Percentiles rank a stretch among this genome's conserved stretches.
Evolutionary conservation across 2,113 vertebrate species (phyloP).

Genomic region (Burhinus bistriatus): DNA sequence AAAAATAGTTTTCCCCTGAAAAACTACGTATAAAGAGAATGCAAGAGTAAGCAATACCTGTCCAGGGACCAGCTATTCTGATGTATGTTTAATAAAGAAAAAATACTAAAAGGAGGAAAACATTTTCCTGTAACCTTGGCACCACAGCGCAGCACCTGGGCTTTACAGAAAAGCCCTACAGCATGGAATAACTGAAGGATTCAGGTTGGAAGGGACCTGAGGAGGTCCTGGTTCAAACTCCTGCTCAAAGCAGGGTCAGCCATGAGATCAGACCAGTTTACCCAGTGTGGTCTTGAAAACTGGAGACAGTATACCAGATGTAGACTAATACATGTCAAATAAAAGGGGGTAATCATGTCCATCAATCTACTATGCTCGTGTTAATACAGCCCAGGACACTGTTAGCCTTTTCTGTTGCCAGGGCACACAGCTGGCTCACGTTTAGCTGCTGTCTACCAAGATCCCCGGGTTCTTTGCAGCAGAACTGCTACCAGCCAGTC

Average conservation of each 20-base stretch:
- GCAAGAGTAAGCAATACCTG: neutral
- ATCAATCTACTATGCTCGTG: neutral
- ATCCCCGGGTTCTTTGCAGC: neutral
- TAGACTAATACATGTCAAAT: neutral
- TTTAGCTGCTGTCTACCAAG: neutral
- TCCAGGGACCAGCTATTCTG: conserved; percentile 7
- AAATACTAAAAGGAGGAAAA: neutral
- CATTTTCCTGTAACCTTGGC: neutral
- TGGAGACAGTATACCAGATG: neutral
- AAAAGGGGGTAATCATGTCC: neutral
- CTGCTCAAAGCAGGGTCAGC: neutral
- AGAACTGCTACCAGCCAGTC: neutral
- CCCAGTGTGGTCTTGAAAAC: neutral
- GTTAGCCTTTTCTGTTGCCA: neutral
- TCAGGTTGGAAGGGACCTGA: neutral
- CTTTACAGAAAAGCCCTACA: neutral
- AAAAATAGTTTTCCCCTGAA: neutral
- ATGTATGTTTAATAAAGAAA: neutral
- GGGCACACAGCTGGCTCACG: neutral
- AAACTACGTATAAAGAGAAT: neutral
- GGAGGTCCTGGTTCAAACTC: neutral
- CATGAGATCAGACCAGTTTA: neutral
- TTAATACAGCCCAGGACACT: neutral
- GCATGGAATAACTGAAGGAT: neutral
- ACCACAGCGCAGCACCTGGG: neutral